Conservation (phyloP, 2,888 invertebrate genomes). For the Catocala nupta region DNA sequence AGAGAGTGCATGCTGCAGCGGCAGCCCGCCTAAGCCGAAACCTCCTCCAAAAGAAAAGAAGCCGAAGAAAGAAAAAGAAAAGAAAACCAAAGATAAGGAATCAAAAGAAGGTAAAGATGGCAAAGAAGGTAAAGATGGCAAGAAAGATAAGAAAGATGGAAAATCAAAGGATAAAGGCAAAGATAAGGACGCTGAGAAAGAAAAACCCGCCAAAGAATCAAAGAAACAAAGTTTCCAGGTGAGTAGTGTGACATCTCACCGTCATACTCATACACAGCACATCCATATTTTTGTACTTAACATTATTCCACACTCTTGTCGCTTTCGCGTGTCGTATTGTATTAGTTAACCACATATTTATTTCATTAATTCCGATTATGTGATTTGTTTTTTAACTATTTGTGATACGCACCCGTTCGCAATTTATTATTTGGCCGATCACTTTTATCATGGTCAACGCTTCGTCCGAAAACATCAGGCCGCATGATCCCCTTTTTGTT, state of each 20-base stretch:
- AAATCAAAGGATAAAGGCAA: conserved; percentile 86
- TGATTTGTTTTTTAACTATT: conserved; percentile 66
- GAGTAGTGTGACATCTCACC: conserved; percentile 49
- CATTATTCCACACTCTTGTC: conserved; percentile 56
- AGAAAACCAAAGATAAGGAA: conserved; percentile 89
- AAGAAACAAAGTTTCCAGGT: conserved; percentile 91
- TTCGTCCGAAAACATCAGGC: conserved; percentile 72
- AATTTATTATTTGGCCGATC: conserved; percentile 62
- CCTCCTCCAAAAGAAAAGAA: conserved; percentile 90
- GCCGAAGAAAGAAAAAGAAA: conserved; percentile 90
- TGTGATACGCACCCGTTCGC: conserved; percentile 62
- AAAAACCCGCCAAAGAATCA: conserved; percentile 87
- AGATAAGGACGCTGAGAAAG: conserved; percentile 87
- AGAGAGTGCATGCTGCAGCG: conserved; percentile 95
- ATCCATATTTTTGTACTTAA: conserved; percentile 77
- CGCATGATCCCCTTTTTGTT: conserved; percentile 85
- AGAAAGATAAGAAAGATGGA: conserved; percentile 88
- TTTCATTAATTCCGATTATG: conserved; percentile 61
- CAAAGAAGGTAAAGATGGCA: conserved; percentile 83
- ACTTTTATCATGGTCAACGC: conserved; percentile 64
- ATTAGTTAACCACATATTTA: conserved; percentile 75
- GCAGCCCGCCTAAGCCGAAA: conserved; percentile 89
- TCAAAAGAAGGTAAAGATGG: conserved; percentile 81
- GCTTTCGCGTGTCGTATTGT: conserved; percentile 79
- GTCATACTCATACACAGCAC: conserved; percentile 70